These are phyloP conservation scores for Leptocoma aspasia DNA, from an alignment of 2,113 vertebrate genomes.

Conservation along the genomic window DNA sequence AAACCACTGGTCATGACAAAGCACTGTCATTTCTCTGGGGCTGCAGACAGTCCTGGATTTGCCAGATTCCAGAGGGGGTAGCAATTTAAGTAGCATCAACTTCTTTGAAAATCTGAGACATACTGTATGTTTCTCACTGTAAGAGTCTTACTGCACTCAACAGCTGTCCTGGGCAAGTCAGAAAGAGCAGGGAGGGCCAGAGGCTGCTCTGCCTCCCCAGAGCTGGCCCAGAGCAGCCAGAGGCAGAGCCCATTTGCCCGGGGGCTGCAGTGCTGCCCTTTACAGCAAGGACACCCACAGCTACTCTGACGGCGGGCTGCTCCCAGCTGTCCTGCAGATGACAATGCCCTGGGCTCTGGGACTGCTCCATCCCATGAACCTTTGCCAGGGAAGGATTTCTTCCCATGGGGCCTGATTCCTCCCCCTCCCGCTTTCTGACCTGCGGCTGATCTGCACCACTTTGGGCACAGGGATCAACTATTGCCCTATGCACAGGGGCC, in stretches of 20 bases:
- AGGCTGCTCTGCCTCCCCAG: neutral
- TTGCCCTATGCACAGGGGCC: neutral
- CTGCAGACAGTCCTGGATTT: neutral
- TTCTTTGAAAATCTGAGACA: neutral
- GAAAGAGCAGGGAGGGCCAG: accelerated
- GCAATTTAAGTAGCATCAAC: neutral
- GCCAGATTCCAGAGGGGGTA: neutral
- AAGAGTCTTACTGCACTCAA: neutral
- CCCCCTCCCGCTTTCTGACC: neutral
- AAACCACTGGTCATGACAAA: neutral
- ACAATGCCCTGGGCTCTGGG: neutral
- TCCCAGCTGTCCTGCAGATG: neutral
- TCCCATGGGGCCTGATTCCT: neutral
- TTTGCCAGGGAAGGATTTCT: neutral
- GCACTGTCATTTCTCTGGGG: neutral
- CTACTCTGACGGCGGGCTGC: neutral
- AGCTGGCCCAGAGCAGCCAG: neutral
- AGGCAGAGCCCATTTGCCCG: neutral
- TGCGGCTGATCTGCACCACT: accelerated
- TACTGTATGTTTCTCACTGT: accelerated
- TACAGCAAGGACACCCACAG: neutral
- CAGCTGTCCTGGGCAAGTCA: accelerated
- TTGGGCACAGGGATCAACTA: neutral
- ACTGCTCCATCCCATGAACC: neutral
- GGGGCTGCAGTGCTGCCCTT: neutral